phyloP scores from a whole-genome alignment of 2,113 vertebrate genomes.

The Henicopernis longicauda region DNA sequence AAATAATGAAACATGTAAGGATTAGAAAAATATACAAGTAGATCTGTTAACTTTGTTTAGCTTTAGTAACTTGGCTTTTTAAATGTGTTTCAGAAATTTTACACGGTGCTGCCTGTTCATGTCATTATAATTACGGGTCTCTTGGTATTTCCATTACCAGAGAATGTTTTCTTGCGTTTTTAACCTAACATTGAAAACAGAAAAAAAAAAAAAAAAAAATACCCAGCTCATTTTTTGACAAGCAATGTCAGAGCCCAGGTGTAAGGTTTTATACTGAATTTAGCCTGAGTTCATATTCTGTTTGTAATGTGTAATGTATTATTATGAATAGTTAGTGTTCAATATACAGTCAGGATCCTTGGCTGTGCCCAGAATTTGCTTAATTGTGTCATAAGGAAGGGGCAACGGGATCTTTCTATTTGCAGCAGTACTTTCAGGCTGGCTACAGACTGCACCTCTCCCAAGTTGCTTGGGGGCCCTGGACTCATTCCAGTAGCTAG shows the following conservation, averaged over 20 bases:
- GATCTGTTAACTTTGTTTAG: constrained; percentile 8
- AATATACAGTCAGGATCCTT: neutral
- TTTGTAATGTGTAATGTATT: neutral
- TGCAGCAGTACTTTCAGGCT: neutral
- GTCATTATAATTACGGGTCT: neutral
- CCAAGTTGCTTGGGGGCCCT: neutral
- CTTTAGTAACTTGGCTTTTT: neutral
- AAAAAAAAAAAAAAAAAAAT: neutral
- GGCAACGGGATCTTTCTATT: neutral
- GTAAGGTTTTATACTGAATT: neutral
- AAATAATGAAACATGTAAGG: neutral
- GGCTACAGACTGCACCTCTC: neutral
- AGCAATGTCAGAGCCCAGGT: neutral
- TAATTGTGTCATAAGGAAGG: neutral
- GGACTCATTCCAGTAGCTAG: neutral
- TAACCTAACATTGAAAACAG: neutral
- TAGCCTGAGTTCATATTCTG: neutral
- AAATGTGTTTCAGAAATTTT: constrained; percentile 23
- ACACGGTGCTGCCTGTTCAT: neutral
- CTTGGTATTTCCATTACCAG: neutral
- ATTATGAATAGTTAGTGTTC: neutral
- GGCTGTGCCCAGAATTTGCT: neutral
- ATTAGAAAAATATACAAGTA: constrained; percentile 22
- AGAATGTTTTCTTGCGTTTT: neutral
- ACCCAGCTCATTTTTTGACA: neutral